phyloP scores from a whole-genome alignment of 2,888 invertebrate species.

The Tipula unca region DNA sequence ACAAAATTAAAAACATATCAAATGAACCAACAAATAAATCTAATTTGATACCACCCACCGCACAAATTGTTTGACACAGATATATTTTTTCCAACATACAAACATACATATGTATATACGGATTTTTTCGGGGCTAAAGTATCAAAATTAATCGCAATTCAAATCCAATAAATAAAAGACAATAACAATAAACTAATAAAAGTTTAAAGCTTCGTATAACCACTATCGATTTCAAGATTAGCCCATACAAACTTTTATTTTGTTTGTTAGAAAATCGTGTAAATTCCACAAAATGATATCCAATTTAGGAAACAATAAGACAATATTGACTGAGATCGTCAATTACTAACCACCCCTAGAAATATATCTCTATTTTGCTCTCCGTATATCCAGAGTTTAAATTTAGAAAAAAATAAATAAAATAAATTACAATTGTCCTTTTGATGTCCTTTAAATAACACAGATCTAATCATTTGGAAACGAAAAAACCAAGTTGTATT shows the following conservation, averaged over 20 bases:
- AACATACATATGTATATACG: too few species aligned
- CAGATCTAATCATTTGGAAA: not conserved
- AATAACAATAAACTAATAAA: not conserved
- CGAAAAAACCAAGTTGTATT: too few species aligned
- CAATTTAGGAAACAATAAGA: not conserved
- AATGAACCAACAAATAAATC: not conserved
- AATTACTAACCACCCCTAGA: not conserved
- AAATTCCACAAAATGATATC: not conserved
- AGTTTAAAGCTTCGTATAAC: not conserved
- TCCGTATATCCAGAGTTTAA: not conserved
- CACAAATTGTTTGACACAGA: not conserved
- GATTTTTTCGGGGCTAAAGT: not conserved
- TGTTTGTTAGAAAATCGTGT: not conserved
- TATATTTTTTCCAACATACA: not conserved
- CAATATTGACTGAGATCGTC: not conserved
- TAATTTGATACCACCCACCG: not conserved
- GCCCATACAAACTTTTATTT: not conserved
- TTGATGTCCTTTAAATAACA: not conserved
- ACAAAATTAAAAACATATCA: not conserved
- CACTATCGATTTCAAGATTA: not conserved
- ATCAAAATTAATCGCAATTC: not conserved
- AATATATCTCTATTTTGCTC: not conserved
- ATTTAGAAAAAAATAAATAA: not conserved
- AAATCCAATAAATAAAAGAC: not conserved
- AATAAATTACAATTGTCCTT: not conserved